Evolutionary conservation across 1,140 invertebrate genomes (phyloP), one percentile per base, ranked within the genome.

Genomic region (Nomia melanderi): DNA sequence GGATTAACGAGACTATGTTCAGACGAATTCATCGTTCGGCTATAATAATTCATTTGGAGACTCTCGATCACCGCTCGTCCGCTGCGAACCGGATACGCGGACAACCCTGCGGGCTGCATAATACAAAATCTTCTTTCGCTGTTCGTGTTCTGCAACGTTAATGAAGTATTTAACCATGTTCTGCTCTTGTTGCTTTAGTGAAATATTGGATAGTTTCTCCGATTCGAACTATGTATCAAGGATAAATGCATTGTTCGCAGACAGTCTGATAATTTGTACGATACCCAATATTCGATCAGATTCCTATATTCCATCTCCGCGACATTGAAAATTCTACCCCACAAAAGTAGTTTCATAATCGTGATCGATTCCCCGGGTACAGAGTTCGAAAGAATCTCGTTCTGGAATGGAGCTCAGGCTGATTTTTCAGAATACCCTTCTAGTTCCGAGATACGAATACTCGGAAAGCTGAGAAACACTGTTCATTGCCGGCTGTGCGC

Each of bases 401-500:
- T 25, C 5, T 29, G 12, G 17, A 57, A 17, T 5, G 25, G 3
- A 57, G 4, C 14, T 29, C 31, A n/a, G n/a, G n/a, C n/a, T 14
- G 17, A 57, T 27, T 57, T 31, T 31, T 14, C 0, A 29, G 31
- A 74, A 44, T 56, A 23, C 33, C 63, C 11, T 54, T 36, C n/a
- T 11, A 23, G 17, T n/a, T 0, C 14, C 1, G 41, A 14, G 14
- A 44, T 4, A 44, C 41, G 5, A 25, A 41, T 11, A 50, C 1
- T 1, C 17, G 4, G 41, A 70, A 25, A 39, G 20, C 20, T 23
- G 11, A n/a, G 8, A 59, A 62, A 36, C 39, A 44, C n/a, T n/a
- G n/a, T n/a, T n/a, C 72, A 72, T 57, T 72, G 39, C n/a, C 54
- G 72, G 33, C 59, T 62, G 31, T 39, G 17, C 50, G 2, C 47